Evolutionary conservation across 2,113 vertebrate genomes (phyloP).

Genomic region (Arvicanthis niloticus): DNA sequence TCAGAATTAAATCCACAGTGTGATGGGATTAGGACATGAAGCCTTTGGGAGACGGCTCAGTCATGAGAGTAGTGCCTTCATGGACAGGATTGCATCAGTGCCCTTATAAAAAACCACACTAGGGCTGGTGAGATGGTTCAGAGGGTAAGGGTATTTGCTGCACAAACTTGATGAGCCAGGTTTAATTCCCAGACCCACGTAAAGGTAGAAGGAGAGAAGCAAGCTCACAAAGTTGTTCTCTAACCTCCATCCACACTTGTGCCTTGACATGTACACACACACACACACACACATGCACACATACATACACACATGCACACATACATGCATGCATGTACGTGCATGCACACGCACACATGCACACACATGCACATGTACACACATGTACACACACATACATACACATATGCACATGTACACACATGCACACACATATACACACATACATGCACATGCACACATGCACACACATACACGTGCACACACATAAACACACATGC

Average conservation of each 20-base stretch:
- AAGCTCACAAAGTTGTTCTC: neutral
- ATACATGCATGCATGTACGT: too few species aligned
- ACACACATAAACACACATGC: neutral
- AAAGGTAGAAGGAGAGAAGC: neutral
- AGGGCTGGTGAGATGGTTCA: neutral
- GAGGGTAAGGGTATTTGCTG: too few species aligned
- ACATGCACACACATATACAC: neutral
- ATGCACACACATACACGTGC: neutral
- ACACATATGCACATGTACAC: too few species aligned
- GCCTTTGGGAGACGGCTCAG: neutral
- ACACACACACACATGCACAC: neutral
- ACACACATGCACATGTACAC: neutral
- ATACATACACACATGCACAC: neutral
- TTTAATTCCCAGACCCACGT: neutral
- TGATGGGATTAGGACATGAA: neutral
- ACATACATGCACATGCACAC: neutral
- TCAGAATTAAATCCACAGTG: neutral
- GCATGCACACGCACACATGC: neutral
- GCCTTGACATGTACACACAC: neutral
- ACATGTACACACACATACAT: neutral
- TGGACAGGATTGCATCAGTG: neutral
- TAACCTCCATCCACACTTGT: neutral
- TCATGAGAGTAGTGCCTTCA: too few species aligned
- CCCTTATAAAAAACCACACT: neutral
- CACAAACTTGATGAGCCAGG: neutral